phyloP scores from a whole-genome alignment of 2,797 vertebrate species.

The Poeciliopsis presidionis region DNA sequence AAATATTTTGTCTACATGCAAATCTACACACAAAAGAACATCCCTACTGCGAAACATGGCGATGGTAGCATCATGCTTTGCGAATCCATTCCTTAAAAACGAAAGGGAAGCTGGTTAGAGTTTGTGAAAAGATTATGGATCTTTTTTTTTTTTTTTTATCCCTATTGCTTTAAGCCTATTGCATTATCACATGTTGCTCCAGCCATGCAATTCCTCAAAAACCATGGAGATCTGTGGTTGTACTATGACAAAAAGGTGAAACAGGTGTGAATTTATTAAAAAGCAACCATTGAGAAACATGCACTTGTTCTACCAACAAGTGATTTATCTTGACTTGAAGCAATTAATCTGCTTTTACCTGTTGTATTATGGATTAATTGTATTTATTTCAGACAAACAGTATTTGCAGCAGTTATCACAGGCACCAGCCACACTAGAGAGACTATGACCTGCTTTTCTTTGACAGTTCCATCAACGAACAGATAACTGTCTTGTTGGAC shows the following conservation, averaged over 20 bases:
- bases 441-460: constrained; percentile 7
- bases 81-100: background rate
- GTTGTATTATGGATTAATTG: background rate
- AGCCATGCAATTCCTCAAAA: background rate
- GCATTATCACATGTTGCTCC: background rate
- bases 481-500: constrained; percentile 29
- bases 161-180: background rate
- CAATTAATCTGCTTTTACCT: background rate
- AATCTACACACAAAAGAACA: background rate
- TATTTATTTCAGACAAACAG: background rate
- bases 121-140: background rate
- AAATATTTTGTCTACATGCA: background rate
- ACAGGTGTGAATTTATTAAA: background rate
- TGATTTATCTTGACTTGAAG: background rate
- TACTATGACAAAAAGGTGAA: background rate
- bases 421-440: background rate
- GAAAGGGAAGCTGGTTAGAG: background rate
- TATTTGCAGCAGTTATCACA: background rate
- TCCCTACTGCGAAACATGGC: background rate
- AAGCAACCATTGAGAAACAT: background rate
- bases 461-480: constrained; percentile 19
- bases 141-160: background rate
- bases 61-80: background rate
- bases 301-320: background rate
- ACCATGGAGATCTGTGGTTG: background rate